Conservation (phyloP, 2,888 invertebrate species). For the Ophion obscuratus region DNA sequence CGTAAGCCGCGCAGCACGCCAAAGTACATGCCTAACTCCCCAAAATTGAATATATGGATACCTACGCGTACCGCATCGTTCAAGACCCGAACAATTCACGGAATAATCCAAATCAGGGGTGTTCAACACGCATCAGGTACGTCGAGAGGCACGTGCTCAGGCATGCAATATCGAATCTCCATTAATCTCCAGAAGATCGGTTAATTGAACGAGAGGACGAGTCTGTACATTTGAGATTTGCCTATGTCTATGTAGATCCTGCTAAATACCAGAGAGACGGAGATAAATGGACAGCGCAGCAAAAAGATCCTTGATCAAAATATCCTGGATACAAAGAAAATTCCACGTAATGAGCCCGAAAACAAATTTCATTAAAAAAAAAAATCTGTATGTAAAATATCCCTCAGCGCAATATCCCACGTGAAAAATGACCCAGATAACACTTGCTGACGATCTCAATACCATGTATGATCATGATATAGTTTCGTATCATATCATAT, state of each 20-base stretch:
- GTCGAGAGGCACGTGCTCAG: constrained; percentile 41
- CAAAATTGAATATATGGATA: constrained; percentile 7
- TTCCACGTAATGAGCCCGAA: not conserved
- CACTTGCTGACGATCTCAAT: too few species aligned
- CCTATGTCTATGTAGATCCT: not conserved
- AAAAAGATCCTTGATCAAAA: not conserved
- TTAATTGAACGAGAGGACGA: constrained; percentile 45
- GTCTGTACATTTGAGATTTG: constrained; percentile 45
- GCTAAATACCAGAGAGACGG: constrained; percentile 3
- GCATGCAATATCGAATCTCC: constrained; percentile 58
- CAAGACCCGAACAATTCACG: constrained; percentile 16
- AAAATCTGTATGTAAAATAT: too few species aligned
- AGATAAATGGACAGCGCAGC: constrained; percentile 1
- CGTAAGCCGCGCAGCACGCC: not conserved
- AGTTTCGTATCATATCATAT: too few species aligned
- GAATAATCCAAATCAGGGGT: constrained; percentile 39
- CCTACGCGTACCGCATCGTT: not conserved
- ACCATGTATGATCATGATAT: too few species aligned
- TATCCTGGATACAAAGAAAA: not conserved
- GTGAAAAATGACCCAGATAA: too few species aligned
- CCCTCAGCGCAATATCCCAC: too few species aligned
- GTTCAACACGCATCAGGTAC: constrained; percentile 19
- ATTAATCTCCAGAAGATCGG: constrained; percentile 52
- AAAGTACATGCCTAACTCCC: constrained; percentile 13
- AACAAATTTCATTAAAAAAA: too few species aligned